Percentiles rank a stretch among this genome's conserved stretches.
These are phyloP conservation scores for Mus spicilegus DNA, from an alignment of 2,113 vertebrate species.

Conservation along the genomic window DNA sequence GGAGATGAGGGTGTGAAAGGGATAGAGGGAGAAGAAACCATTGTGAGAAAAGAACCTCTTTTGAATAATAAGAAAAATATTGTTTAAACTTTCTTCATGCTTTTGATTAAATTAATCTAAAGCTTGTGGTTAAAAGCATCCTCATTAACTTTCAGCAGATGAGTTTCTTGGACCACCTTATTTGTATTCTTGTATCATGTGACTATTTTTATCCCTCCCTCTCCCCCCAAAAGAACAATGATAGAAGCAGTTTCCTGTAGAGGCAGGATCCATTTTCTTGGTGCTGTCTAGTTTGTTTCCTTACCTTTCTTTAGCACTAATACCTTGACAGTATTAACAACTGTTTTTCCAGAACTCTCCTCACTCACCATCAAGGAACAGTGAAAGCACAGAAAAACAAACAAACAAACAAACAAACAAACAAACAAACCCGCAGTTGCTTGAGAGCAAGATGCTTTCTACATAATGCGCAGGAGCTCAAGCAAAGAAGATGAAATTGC, in stretches of 20 bases:
- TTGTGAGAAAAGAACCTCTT: neutral
- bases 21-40: neutral
- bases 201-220: neutral
- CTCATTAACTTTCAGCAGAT: neutral
- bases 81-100: neutral
- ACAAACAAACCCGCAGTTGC: constrained; percentile 33
- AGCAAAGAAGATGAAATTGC: constrained; percentile 64
- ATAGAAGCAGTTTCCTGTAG: neutral
- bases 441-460: constrained; percentile 40
- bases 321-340: constrained; percentile 67
- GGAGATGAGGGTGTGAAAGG: neutral
- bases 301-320: constrained; percentile 53
- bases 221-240: neutral
- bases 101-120: neutral
- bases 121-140: neutral
- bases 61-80: neutral
- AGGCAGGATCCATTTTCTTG: neutral
- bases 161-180: neutral
- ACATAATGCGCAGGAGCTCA: constrained; percentile 64
- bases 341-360: constrained; percentile 46
- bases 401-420: no score
- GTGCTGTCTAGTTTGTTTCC: constrained; percentile 30
- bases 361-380: constrained; percentile 39
- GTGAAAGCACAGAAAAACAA: constrained; percentile 41
- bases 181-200: neutral